Evolutionary conservation across 2,797 vertebrate genomes (phyloP).

Genomic region (Petrocephalus schoutedeni): DNA sequence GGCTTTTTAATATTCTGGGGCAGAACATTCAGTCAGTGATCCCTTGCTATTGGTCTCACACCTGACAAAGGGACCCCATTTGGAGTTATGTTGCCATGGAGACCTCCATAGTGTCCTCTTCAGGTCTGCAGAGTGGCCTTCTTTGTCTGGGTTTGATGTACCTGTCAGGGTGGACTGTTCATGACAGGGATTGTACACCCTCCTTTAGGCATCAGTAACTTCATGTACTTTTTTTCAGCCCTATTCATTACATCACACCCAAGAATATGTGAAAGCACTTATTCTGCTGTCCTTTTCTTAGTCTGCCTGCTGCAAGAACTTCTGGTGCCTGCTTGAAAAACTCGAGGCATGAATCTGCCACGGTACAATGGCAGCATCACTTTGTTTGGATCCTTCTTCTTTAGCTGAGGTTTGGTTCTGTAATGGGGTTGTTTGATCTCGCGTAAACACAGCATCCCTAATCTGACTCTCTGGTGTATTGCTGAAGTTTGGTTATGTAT

Average conservation of each 20-base stretch:
- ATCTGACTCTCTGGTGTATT: neutral
- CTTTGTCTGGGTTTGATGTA: neutral
- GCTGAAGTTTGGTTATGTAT: neutral
- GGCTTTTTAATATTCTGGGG: slow-evolving; percentile 63
- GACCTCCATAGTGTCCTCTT: slow-evolving; percentile 19
- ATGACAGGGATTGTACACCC: neutral
- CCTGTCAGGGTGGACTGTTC: neutral
- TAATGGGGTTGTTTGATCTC: neutral
- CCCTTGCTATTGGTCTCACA: slow-evolving; percentile 50
- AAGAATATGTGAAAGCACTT: neutral
- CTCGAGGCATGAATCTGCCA: neutral
- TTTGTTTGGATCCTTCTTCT: neutral
- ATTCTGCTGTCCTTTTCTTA: neutral
- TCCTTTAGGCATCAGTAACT: neutral
- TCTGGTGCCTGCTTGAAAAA: neutral
- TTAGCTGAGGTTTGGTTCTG: neutral
- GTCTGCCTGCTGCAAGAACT: neutral
- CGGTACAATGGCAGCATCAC: neutral
- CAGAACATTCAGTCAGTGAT: slow-evolving; percentile 43
- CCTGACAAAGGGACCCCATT: slow-evolving; percentile 36
- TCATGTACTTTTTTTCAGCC: neutral
- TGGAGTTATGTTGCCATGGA: slow-evolving; percentile 30
- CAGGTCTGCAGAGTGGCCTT: neutral
- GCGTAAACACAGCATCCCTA: neutral
- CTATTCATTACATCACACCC: neutral